Conservation (phyloP, 2,113 vertebrate species). For the Hippopotamus amphibius region DNA sequence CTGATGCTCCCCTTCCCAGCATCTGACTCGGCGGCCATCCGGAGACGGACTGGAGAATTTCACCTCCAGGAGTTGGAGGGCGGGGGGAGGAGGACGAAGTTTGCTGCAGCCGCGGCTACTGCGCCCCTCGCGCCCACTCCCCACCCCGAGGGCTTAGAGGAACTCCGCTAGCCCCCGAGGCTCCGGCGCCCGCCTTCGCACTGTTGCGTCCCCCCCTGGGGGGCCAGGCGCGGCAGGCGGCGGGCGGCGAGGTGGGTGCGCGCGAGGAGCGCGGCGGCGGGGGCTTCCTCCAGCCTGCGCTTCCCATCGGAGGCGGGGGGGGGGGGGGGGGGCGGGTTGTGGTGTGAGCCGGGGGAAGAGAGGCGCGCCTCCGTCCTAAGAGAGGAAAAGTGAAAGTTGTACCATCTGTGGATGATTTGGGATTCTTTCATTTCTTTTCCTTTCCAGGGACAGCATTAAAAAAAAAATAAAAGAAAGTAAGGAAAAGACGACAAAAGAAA, state of each 20-base stretch:
- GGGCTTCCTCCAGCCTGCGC: not conserved
- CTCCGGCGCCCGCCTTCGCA: not conserved
- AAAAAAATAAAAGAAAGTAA: not conserved
- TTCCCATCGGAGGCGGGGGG: not conserved
- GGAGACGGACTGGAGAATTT: not conserved
- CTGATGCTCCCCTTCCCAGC: not conserved
- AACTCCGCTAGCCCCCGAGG: not conserved
- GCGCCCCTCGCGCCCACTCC: not conserved
- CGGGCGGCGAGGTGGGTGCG: not conserved
- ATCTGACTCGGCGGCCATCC: not conserved
- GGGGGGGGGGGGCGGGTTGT: not conserved
- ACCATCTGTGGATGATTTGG: conserved; percentile 66
- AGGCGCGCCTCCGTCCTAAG: conserved; percentile 30
- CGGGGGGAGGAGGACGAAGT: not conserved
- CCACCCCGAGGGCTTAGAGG: not conserved
- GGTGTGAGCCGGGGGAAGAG: not conserved
- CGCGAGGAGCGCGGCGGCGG: not conserved
- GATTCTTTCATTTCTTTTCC: conserved; percentile 58
- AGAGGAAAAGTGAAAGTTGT: conserved; percentile 79
- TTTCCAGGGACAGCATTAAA: conserved; percentile 24
- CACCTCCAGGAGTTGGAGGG: not conserved
- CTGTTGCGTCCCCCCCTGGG: not conserved
- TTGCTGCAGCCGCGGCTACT: not conserved
- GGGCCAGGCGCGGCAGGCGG: not conserved
- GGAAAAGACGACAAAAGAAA: not conserved